Evolutionary conservation across 2,113 vertebrate species (phyloP).

Genomic region (Pleuronectes platessa): DNA sequence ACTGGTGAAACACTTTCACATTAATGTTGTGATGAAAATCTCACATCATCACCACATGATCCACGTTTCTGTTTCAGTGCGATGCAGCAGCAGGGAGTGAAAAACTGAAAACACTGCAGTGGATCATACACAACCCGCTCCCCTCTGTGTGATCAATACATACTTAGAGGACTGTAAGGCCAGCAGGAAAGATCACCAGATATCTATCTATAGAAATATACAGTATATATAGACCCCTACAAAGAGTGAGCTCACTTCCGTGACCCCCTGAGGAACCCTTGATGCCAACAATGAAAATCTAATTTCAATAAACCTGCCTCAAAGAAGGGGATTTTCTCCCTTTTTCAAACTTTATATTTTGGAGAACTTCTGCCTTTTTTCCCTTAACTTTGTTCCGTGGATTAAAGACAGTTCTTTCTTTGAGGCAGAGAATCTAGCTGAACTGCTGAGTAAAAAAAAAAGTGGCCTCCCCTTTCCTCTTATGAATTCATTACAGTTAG

Average conservation of each 20-base stretch:
- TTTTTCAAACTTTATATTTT: neutral
- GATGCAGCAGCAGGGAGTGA: too few relatives aligned
- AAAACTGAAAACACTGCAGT: too few relatives aligned
- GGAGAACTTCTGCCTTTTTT: neutral
- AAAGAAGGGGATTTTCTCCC: neutral
- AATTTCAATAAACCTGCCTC: neutral
- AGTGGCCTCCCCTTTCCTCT: neutral
- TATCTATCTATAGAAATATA: too few relatives aligned
- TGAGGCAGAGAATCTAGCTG: neutral
- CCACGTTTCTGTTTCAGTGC: too few relatives aligned
- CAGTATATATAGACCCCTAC: neutral
- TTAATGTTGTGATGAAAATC: too few relatives aligned
- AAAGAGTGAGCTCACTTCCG: neutral
- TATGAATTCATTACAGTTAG: neutral
- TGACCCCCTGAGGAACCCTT: neutral
- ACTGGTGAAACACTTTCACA: fast-evolving
- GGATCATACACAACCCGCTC: too few relatives aligned
- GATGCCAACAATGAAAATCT: neutral
- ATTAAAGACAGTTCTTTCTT: neutral
- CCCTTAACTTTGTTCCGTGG: neutral
- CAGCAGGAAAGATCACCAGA: too few relatives aligned
- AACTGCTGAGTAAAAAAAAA: neutral
- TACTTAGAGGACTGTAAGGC: too few relatives aligned
- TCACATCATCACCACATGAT: too few relatives aligned
- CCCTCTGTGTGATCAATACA: too few relatives aligned